These are phyloP conservation scores for Tineola bisselliella DNA, from an alignment of 2,888 invertebrate species.

Conservation along the genomic window DNA sequence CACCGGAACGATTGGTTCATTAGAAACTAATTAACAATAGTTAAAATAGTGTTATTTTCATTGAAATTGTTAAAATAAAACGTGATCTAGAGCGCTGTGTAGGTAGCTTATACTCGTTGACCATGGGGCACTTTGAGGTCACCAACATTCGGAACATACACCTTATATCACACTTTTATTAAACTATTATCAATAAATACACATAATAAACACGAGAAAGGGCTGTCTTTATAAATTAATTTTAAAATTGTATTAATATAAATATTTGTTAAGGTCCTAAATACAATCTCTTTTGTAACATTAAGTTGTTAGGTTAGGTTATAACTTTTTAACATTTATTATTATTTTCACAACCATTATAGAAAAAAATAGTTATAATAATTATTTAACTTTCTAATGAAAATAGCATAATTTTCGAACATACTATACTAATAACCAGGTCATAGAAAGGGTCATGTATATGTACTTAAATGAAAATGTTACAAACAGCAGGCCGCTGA, in stretches of 20 bases:
- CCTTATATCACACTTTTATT: background rate
- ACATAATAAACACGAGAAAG: too few relatives aligned
- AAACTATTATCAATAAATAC: too few relatives aligned
- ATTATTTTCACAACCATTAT: too few relatives aligned
- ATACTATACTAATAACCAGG: background rate
- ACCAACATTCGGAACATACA: slow-evolving; percentile 1
- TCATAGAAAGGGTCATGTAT: background rate
- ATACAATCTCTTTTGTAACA: too few relatives aligned
- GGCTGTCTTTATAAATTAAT: too few relatives aligned
- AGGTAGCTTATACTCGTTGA: background rate
- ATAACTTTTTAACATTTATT: too few relatives aligned
- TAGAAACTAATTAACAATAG: background rate
- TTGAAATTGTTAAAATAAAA: background rate
- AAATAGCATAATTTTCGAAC: too few relatives aligned
- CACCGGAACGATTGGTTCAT: background rate
- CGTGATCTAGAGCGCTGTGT: background rate
- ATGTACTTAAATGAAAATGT: background rate
- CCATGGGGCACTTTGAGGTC: background rate
- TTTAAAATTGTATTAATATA: too few relatives aligned
- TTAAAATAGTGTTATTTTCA: background rate
- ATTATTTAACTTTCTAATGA: too few relatives aligned
- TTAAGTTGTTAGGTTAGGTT: too few relatives aligned
- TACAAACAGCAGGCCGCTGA: slow-evolving; percentile 1
- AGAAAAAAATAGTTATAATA: too few relatives aligned
- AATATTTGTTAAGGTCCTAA: too few relatives aligned